These are phyloP conservation scores for Hirtodrosophila duncani DNA, from an alignment of 2,888 invertebrate genomes.

Conservation along the genomic window DNA sequence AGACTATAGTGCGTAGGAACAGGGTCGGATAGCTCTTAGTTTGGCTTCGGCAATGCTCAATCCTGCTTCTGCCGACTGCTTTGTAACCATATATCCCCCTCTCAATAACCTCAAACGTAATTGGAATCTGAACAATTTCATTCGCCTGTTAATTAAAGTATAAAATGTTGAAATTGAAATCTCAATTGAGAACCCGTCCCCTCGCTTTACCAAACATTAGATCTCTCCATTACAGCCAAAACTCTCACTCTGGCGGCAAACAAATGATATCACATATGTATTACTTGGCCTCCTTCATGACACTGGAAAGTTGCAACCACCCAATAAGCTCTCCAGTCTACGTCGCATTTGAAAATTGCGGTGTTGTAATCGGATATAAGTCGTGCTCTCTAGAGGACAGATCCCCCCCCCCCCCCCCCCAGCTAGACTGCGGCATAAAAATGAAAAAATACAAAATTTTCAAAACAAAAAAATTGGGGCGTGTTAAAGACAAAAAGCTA, in stretches of 20 bases:
- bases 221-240: constrained; percentile 34
- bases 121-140: neutral
- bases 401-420: neutral
- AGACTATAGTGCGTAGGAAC: too few relatives aligned
- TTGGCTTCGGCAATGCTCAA: too few relatives aligned
- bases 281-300: constrained; percentile 4
- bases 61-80: too few relatives aligned
- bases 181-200: too few relatives aligned
- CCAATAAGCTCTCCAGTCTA: constrained; percentile 14
- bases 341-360: constrained; percentile 48
- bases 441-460: neutral
- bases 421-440: neutral
- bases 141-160: constrained; percentile 18
- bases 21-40: too few relatives aligned
- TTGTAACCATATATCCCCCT: too few relatives aligned
- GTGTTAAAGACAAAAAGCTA: constrained; percentile 34
- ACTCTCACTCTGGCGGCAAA: constrained; percentile 8
- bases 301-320: constrained; percentile 33
- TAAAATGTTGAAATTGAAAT: constrained; percentile 41
- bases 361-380: constrained; percentile 71
- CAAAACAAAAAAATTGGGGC: constrained; percentile 3
- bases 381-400: constrained; percentile 51
- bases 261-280: constrained; percentile 6
- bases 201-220: constrained; percentile 29
- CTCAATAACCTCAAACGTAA: too few relatives aligned